Evolutionary conservation across 2,113 vertebrate species (phyloP).

Genomic region (Oophaga pumilio): DNA sequence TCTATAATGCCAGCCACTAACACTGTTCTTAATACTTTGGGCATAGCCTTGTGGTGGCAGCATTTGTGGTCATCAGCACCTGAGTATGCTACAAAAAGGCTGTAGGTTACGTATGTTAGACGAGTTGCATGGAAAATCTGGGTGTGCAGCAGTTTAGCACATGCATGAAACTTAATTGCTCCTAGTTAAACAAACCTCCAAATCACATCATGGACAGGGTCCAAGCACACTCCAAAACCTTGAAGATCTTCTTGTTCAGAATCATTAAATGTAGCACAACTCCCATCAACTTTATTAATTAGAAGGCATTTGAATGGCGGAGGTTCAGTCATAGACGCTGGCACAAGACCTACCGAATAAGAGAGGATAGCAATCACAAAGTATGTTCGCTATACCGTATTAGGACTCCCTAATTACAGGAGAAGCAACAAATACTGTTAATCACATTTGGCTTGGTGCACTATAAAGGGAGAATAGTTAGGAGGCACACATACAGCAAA

Average conservation of each 20-base stretch:
- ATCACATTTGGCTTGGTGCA: too few relatives aligned
- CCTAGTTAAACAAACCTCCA: constrained; percentile 80
- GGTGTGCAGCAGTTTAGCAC: background rate
- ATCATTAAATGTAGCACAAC: constrained; percentile 97
- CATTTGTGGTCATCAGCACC: too few relatives aligned
- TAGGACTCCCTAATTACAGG: too few relatives aligned
- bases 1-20: too few relatives aligned
- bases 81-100: too few relatives aligned
- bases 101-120: too few relatives aligned
- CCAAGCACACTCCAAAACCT: constrained; percentile 95
- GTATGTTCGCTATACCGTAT: too few relatives aligned
- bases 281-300: constrained; percentile 98
- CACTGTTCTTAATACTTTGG: too few relatives aligned
- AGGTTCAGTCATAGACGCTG: constrained; percentile 91
- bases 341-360: constrained; percentile 81
- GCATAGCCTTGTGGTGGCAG: too few relatives aligned
- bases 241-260: constrained; percentile 98
- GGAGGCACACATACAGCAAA: too few relatives aligned
- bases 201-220: constrained; percentile 98
- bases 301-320: constrained; percentile 97
- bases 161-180: background rate
- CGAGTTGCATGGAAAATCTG: background rate
- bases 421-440: too few relatives aligned
- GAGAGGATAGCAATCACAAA: background rate
- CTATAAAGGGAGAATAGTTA: too few relatives aligned